A percentile compares a stretch with the other conserved stretches of the same genome.
Conservation (phyloP, 2,797 vertebrate genomes). For the Alauda arvensis region DNA sequence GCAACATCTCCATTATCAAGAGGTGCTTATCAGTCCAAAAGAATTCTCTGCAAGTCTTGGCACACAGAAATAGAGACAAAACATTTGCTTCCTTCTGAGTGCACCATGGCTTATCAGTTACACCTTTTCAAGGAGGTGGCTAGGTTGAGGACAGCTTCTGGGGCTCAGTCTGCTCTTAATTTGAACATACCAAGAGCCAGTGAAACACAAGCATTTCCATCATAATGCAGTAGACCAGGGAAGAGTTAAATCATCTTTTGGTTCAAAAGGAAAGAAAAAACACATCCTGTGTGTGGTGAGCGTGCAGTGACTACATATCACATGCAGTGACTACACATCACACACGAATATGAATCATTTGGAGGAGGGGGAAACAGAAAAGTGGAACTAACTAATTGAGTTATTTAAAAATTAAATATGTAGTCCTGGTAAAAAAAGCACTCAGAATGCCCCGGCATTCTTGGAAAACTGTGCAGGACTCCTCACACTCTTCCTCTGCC, state of each 20-base stretch:
- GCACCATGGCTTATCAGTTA: background rate
- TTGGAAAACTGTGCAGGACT: background rate
- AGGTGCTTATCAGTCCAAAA: fast-evolving
- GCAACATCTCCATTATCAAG: fast-evolving
- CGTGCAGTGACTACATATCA: background rate
- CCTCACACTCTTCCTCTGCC: background rate
- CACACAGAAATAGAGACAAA: background rate
- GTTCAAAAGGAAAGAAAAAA: background rate
- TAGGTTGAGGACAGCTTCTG: background rate
- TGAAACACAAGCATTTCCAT: background rate
- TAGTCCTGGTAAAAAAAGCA: background rate
- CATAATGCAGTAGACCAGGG: background rate
- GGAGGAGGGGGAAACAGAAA: background rate
- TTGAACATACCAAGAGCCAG: background rate
- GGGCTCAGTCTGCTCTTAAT: background rate
- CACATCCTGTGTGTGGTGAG: background rate
- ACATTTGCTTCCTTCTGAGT: background rate
- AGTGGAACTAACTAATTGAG: conserved; percentile 2
- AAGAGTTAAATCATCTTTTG: background rate
- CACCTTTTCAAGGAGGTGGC: background rate
- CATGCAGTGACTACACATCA: background rate
- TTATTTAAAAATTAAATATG: background rate
- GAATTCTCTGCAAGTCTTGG: background rate
- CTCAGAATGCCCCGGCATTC: background rate
- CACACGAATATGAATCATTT: background rate